Evolutionary conservation across 2,113 vertebrate genomes (phyloP), one percentile per base, ranked within the genome.

Genomic region (Scopus umbretta): DNA sequence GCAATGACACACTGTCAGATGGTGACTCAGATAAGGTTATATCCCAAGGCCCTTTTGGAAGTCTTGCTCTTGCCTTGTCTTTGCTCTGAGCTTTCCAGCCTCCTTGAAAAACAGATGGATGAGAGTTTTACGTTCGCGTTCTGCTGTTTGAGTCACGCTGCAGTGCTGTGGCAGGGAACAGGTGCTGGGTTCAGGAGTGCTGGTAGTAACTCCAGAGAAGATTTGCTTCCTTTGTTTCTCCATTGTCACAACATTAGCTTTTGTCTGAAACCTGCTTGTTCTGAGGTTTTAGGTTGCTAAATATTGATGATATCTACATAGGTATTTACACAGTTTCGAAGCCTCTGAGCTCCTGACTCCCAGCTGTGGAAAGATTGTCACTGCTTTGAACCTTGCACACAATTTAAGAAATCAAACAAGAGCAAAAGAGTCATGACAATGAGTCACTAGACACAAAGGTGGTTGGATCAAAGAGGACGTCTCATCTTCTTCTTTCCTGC

Each of bases 361-460:
- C 10, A 58, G 45, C 36, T 76, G 73, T 66, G 65, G 73, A 81
- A 95, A 81, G 82, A 71, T 12, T 90, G 89, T 62, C 87, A 80
- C 53, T 53, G 45, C 89, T 95, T 94, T 96, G 96, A 96, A 96
- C 87, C 67, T 79, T 85, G 84, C 9, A 66, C 58, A 55, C 62
- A 52, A 56, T 89, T 95, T 91, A 93, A 90, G 91, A 92, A 91
- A 93, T 93, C 83, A 97, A 95, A 94, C 63, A 67, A 67, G 49
- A 93, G 70, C 21, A 13, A 90, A 93, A 92, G 62, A 74, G 58
- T 92, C 59, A 30, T 68, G 83, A 80, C 82, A 97, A 56, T 82
- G 85, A 96, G 73, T 86, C 91, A 90, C 66, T 82, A 94, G 90
- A 62, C 63, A 91, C 56, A 78, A 91, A 93, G 53, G 85, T 94